Conservation (phyloP, 2,113 vertebrate genomes). For the Gadus macrocephalus region DNA sequence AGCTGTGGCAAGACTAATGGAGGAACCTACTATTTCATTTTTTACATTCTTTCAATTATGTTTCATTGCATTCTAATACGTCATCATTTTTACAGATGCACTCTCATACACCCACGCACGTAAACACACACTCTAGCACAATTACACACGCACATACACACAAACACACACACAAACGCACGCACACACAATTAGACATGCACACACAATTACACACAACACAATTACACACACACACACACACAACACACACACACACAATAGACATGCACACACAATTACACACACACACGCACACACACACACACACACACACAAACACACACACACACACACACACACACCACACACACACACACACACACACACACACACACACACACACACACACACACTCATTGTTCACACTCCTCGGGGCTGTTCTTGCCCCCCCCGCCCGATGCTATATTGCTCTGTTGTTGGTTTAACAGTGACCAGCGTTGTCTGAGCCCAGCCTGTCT, state of each 20-base stretch:
- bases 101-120: slow-evolving; percentile 14
- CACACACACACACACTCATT: slow-evolving; percentile 6
- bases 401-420: slow-evolving; percentile 15
- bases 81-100: no score
- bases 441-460: slow-evolving; percentile 41
- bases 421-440: slow-evolving; percentile 34
- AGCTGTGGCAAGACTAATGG: no score
- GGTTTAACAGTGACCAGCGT: slow-evolving; percentile 54
- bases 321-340: slow-evolving; percentile 14
- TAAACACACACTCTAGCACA: slow-evolving; percentile 28
- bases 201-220: slow-evolving; percentile 6
- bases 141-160: slow-evolving; percentile 10
- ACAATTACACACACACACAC: slow-evolving; percentile 9
- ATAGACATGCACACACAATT: not conserved
- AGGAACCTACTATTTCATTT: no score
- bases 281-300: slow-evolving; percentile 3
- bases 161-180: slow-evolving; percentile 31
- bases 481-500: slow-evolving; percentile 40
- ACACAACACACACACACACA: slow-evolving; percentile 23
- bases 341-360: slow-evolving; percentile 19
- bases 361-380: slow-evolving; percentile 26
- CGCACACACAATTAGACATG: slow-evolving; percentile 8
- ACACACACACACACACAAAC: slow-evolving; percentile 25
- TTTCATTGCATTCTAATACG: no score
- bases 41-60: no score